Percentiles rank a stretch among this genome's conserved stretches.
These are phyloP conservation scores for Takifugu ocellatus DNA, from an alignment of 2,797 vertebrate genomes.

Conservation along the genomic window DNA sequence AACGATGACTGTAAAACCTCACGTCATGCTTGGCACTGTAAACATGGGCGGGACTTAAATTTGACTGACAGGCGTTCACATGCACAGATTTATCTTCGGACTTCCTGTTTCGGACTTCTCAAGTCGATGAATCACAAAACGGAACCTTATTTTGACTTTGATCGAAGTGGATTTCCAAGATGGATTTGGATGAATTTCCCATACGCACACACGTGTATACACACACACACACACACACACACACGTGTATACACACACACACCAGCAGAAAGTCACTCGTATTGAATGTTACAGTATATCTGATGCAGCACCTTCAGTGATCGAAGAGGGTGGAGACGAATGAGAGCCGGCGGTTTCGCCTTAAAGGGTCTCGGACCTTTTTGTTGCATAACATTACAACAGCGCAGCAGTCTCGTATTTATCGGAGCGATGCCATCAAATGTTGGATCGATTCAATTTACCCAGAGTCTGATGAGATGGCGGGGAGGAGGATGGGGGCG, in stretches of 20 bases:
- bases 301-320: slow-evolving; percentile 77
- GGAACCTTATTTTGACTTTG: neutral
- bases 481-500: slow-evolving; percentile 17
- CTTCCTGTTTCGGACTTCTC: too few relatives aligned
- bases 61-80: slow-evolving; percentile 19
- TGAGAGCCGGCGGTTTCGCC: slow-evolving; percentile 15
- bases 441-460: slow-evolving; percentile 34
- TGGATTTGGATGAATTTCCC: neutral
- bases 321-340: slow-evolving; percentile 34
- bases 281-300: slow-evolving; percentile 68
- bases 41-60: slow-evolving; percentile 31
- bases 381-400: slow-evolving; percentile 62
- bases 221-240: slow-evolving; percentile 8
- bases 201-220: slow-evolving; percentile 5
- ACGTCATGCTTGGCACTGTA: slow-evolving; percentile 66
- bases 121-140: too few relatives aligned
- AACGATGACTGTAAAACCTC: slow-evolving; percentile 19
- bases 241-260: slow-evolving; percentile 14
- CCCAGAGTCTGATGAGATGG: slow-evolving; percentile 23
- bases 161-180: neutral
- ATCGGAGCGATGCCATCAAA: slow-evolving; percentile 28
- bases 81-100: slow-evolving; percentile 14
- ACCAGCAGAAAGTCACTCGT: slow-evolving; percentile 35
- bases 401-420: slow-evolving; percentile 27
- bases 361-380: slow-evolving; percentile 62